Conservation (phyloP, 2,113 vertebrate species). For the Neomonachus schauinslandi region DNA sequence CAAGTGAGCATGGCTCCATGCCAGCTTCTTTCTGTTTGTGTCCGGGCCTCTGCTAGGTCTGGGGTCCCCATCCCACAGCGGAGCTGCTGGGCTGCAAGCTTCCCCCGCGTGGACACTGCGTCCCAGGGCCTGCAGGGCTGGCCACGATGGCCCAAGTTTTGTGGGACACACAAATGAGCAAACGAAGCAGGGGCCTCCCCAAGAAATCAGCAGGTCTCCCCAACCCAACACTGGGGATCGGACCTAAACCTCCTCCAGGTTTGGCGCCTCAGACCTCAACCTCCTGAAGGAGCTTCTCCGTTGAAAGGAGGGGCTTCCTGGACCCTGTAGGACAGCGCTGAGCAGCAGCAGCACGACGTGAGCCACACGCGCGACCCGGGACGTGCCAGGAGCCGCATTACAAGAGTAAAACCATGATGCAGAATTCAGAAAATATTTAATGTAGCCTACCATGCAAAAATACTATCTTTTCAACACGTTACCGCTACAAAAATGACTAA, state of each 20-base stretch:
- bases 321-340: accelerated
- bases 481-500: neutral
- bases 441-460: neutral
- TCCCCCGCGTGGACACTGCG: neutral
- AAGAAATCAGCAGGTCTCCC: accelerated
- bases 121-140: neutral
- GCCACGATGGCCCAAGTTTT: accelerated
- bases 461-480: neutral
- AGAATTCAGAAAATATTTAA: neutral
- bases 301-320: accelerated
- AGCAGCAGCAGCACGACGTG: accelerated
- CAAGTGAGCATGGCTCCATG: accelerated
- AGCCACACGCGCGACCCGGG: neutral
- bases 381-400: neutral
- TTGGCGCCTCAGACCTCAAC: neutral
- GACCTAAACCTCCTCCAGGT: neutral
- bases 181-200: neutral
- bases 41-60: neutral
- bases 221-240: neutral
- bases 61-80: accelerated
- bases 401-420: neutral
- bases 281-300: accelerated
- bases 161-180: accelerated
- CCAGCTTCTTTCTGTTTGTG: neutral
- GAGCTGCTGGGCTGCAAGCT: neutral